Conservation (phyloP, 1,140 invertebrate genomes). For the Calliphora vicina region DNA sequence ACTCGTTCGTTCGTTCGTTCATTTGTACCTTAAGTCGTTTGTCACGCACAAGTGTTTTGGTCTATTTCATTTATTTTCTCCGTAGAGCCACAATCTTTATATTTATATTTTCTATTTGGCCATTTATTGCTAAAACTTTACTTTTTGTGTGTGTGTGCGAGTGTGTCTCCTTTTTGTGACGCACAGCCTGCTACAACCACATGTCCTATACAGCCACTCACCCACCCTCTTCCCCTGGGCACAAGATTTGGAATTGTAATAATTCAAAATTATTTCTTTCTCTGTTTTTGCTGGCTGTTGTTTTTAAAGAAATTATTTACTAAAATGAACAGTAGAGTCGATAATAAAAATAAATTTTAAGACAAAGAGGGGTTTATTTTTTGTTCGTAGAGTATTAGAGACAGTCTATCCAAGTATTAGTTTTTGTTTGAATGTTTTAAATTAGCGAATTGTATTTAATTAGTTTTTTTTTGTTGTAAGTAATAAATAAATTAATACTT, state of each 20-base stretch:
- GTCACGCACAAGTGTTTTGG: conserved; percentile 25
- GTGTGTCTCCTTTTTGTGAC: too few relatives aligned
- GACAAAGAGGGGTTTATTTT: too few relatives aligned
- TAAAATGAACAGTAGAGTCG: too few relatives aligned
- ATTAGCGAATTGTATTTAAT: too few relatives aligned
- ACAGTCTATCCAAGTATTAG: too few relatives aligned
- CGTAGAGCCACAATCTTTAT: background rate
- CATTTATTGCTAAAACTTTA: background rate
- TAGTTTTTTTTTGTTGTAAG: too few relatives aligned
- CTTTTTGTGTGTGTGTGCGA: background rate
- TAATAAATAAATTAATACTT: too few relatives aligned
- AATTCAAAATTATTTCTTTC: conserved; percentile 2
- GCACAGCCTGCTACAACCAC: background rate
- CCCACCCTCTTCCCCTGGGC: background rate
- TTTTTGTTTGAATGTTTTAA: too few relatives aligned
- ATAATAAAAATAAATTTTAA: too few relatives aligned
- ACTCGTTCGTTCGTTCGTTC: background rate
- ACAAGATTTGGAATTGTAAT: background rate
- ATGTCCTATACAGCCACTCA: background rate
- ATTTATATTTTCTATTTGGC: background rate
- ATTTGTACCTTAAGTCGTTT: conserved; percentile 25
- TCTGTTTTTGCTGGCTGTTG: background rate
- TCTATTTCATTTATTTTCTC: conserved; percentile 5
- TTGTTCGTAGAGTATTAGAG: too few relatives aligned
- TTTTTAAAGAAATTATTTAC: background rate